phyloP scores from a whole-genome alignment of 2,888 invertebrate genomes.

The Belgica antarctica region DNA sequence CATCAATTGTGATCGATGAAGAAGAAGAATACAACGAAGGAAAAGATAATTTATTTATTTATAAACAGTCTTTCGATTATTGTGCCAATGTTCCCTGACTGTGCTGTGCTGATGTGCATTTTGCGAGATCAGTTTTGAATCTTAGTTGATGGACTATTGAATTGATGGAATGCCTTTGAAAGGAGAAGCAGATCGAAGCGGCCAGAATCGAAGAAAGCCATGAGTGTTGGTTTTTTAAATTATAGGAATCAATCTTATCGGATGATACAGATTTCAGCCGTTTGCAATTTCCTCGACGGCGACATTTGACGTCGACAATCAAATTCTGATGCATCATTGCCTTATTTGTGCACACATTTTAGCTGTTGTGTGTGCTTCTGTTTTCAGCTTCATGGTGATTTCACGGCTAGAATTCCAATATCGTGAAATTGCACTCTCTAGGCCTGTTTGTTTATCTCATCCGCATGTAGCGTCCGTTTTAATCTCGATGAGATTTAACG shows the following conservation, averaged over 20 bases:
- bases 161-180: constrained; percentile 2
- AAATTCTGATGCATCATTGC: not conserved
- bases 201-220: not conserved
- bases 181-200: no score
- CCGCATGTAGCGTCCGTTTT: not conserved
- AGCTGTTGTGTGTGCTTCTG: constrained; percentile 1
- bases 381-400: constrained; percentile 21
- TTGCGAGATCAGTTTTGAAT: constrained; percentile 24
- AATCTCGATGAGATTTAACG: not conserved
- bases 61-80: constrained; percentile 14
- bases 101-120: constrained; percentile 12
- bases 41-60: constrained; percentile 39
- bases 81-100: not conserved
- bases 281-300: constrained; percentile 26
- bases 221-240: constrained; percentile 30
- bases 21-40: constrained; percentile 12
- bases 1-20: not conserved
- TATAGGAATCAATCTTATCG: constrained; percentile 41
- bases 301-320: constrained; percentile 7
- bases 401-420: constrained; percentile 2
- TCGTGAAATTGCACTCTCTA: constrained; percentile 7
- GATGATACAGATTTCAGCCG: constrained; percentile 31
- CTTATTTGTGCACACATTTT: constrained; percentile 26
- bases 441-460: not conserved
- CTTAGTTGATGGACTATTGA: constrained; percentile 27